Evolutionary conservation across 2,113 vertebrate genomes (phyloP), one percentile per base, ranked within the genome.

Genomic region (Cynoglossus semilaevis): DNA sequence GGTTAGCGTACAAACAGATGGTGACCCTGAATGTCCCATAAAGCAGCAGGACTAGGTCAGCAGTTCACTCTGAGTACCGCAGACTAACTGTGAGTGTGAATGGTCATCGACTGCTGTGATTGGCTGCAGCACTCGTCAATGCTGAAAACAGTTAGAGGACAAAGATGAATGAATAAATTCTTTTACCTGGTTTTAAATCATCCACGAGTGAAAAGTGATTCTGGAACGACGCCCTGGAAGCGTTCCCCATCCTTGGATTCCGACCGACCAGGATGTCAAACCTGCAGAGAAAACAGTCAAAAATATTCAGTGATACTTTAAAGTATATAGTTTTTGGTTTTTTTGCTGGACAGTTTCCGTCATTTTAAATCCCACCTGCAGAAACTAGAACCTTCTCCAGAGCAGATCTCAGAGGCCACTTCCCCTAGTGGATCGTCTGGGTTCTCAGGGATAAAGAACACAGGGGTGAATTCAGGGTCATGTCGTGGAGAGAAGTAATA

Each of bases 171-270:
- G n/a, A n/a, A 8, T 13, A 0, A 35, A 2, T 5, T n/a, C 7
- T n/a, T 73, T 86, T 43, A 96, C 95, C 93, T 49, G 88, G 86
- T 58, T 90, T 55, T 13, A 97, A 86, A 66, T 85, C 86, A 38
- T 83, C 43, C 13, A 82, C 55, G 0, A 90, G 88, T 14, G 51
- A 51, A 13, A 61, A 51, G 77, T 96, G 90, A 51, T 58, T 82
- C 67, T 75, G 79, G 56, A 91, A 91, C n/a, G 92, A 90, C 0
- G 35, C 7, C 66, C 50, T 88, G 0, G 95, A 94, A 48, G 79
- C 85, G 12, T 47, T 93, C 67, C 93, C 95, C 67, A 92, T 41
- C 0, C 16, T 35, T 34, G 89, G 80, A 67, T 44, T 92, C 29
- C 92, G 87, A 0, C 91, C 93, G 37, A 91, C 91, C 15, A 92